Conservation (phyloP, 2,113 vertebrate species). For the Cnemophilus loriae region DNA sequence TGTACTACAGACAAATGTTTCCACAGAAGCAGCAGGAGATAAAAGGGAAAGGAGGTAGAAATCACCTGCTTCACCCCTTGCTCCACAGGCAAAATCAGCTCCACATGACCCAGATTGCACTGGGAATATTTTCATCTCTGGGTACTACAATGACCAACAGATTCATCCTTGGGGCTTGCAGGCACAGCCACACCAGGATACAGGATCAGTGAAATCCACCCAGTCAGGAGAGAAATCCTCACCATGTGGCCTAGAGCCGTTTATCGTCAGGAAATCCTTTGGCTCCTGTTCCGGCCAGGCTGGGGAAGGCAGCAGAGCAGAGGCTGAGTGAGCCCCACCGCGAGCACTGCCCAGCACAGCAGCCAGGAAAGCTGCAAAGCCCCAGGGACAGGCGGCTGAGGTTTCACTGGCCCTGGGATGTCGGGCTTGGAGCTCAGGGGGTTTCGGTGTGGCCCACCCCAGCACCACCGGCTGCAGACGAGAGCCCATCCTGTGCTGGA, state of each 20-base stretch:
- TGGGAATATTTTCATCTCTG: background rate
- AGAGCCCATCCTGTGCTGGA: background rate
- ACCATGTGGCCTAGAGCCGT: background rate
- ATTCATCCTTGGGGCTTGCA: background rate
- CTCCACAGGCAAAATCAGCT: background rate
- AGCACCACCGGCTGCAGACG: background rate
- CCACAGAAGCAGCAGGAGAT: background rate
- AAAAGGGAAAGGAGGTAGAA: background rate
- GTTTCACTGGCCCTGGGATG: no score
- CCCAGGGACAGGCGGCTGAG: background rate
- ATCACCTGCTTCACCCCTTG: background rate
- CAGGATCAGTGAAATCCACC: background rate
- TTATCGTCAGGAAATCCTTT: constrained; percentile 41
- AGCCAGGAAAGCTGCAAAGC: background rate
- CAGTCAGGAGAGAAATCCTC: constrained; percentile 6
- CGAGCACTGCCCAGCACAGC: background rate
- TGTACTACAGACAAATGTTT: background rate
- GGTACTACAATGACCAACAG: background rate
- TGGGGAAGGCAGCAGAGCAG: background rate
- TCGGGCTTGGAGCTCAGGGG: accelerated
- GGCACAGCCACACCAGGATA: background rate
- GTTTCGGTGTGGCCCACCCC: accelerated
- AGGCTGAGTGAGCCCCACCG: background rate
- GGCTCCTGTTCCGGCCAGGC: background rate
- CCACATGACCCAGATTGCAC: accelerated